Conservation (phyloP, 2,797 vertebrate genomes). For the Tauraco hartlaubi region DNA sequence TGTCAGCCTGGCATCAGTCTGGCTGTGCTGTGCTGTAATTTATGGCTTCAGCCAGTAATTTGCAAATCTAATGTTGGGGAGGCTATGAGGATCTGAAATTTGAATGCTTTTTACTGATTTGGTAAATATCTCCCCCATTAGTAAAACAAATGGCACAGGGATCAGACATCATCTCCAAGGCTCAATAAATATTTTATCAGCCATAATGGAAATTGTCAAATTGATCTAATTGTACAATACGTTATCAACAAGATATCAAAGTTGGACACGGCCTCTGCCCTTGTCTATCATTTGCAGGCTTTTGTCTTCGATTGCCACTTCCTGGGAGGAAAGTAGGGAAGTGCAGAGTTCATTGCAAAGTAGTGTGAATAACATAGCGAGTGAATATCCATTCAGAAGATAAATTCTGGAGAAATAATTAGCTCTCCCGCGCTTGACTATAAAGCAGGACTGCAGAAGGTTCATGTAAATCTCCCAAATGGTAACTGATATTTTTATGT, state of each 20-base stretch:
- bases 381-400: constrained; percentile 46
- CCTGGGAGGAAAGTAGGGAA: constrained; percentile 14
- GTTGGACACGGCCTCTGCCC: constrained; percentile 85
- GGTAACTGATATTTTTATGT: constrained; percentile 42
- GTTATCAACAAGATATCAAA: constrained; percentile 92
- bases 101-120: constrained; percentile 81
- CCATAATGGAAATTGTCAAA: constrained; percentile 99
- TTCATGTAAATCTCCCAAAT: constrained; percentile 52
- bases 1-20: constrained; percentile 83
- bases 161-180: constrained; percentile 94
- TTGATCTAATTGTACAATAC: constrained; percentile 95
- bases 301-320: constrained; percentile 67
- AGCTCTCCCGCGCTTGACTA: constrained; percentile 17
- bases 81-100: constrained; percentile 78
- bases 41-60: constrained; percentile 89
- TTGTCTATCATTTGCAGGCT: constrained; percentile 56
- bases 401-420: constrained; percentile 70
- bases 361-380: constrained; percentile 2
- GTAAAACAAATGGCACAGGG: constrained; percentile 91
- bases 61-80: constrained; percentile 94
- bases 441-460: constrained; percentile 33
- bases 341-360: constrained; percentile 16
- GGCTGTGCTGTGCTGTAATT: constrained; percentile 85
- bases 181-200: constrained; percentile 99
- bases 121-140: constrained; percentile 89